Conservation (phyloP, 2,888 invertebrate species). For the Agonum fuliginosum region DNA sequence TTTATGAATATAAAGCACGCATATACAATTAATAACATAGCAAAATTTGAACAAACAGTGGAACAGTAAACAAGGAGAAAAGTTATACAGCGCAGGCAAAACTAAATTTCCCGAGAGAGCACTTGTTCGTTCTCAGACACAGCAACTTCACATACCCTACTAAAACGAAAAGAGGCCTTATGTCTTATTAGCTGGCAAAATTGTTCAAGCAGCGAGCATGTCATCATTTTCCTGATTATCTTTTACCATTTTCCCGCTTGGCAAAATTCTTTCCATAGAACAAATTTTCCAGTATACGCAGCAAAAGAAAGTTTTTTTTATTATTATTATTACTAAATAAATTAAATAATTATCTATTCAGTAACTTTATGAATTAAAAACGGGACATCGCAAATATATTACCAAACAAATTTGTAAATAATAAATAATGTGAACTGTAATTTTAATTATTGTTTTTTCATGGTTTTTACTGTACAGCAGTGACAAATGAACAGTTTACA, state of each 20-base stretch:
- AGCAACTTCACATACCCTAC: constrained; percentile 11
- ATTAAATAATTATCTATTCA: no score
- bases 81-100: constrained; percentile 13
- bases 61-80: constrained; percentile 15
- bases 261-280: constrained; percentile 3
- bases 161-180: constrained; percentile 23
- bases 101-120: constrained; percentile 33
- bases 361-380: no score
- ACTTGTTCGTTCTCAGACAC: constrained; percentile 29
- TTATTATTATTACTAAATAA: no score
- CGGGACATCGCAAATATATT: no score
- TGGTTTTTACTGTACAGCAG: no score
- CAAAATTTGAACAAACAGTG: constrained; percentile 15
- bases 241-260: not conserved
- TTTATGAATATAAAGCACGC: constrained; percentile 13
- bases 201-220: not conserved
- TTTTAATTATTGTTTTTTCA: not conserved
- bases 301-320: no score
- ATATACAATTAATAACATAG: constrained; percentile 20
- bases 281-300: constrained; percentile 35
- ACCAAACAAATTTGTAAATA: no score
- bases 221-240: constrained; percentile 20
- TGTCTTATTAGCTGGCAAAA: no score
- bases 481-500: no score
- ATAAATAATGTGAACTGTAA: no score